phyloP scores from a whole-genome alignment of 2,888 invertebrate species.

The Coleophora deauratella region DNA sequence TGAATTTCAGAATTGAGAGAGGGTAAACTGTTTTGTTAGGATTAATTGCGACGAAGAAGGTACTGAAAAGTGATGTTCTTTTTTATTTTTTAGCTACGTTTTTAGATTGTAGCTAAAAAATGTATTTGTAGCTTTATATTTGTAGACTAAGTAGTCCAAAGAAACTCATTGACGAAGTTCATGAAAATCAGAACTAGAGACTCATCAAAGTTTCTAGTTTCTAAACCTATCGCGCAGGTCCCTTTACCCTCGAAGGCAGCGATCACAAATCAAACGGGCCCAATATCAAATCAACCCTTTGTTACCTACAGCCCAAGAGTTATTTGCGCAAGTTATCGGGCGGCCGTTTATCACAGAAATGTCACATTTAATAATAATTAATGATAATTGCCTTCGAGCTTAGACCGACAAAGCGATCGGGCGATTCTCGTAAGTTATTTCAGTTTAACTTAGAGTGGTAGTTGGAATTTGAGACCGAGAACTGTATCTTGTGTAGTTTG shows the following conservation, averaged over 20 bases:
- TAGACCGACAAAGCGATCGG: conserved; percentile 69
- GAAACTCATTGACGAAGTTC: too few species aligned
- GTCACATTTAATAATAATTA: conserved; percentile 74
- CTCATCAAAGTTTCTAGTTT: too few species aligned
- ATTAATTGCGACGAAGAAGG: too few species aligned
- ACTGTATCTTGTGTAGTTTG: conserved; percentile 68
- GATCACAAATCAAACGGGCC: conserved; percentile 8
- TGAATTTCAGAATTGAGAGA: too few species aligned
- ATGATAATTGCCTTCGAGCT: conserved; percentile 73
- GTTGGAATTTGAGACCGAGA: conserved; percentile 65
- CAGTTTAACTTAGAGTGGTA: conserved; percentile 59
- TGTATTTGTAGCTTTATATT: too few species aligned
- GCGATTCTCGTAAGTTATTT: conserved; percentile 70
- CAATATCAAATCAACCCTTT: conserved; percentile 35
- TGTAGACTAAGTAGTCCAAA: too few species aligned
- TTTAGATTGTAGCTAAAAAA: too few species aligned
- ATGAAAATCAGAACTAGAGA: background rate
- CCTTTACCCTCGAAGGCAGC: too few species aligned
- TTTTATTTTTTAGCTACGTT: too few species aligned
- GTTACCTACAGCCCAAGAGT: conserved; percentile 41
- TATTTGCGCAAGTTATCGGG: conserved; percentile 70
- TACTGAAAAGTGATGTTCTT: too few species aligned
- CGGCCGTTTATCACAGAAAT: conserved; percentile 63
- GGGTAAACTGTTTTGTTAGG: too few species aligned
- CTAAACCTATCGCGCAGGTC: too few species aligned